Conservation (phyloP, 2,888 invertebrate species). For the Oligia fasciuncula region DNA sequence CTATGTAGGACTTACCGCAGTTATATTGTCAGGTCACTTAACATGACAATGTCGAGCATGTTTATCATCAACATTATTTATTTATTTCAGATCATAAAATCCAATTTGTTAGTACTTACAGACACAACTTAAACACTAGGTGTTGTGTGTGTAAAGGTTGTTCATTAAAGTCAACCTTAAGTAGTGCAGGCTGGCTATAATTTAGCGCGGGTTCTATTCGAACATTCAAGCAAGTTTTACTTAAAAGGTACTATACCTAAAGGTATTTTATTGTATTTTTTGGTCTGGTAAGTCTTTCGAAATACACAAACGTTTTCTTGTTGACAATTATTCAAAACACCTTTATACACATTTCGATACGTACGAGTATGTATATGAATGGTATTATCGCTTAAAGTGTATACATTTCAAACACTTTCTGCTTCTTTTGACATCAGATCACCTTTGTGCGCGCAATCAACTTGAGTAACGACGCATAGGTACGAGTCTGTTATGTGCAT, state of each 20-base stretch:
- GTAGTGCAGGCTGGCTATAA: too few relatives aligned
- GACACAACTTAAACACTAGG: too few relatives aligned
- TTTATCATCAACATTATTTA: too few relatives aligned
- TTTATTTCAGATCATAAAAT: too few relatives aligned
- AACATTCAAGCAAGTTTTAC: too few relatives aligned
- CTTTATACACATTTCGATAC: neutral
- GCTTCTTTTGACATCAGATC: constrained; percentile 44
- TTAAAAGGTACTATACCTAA: too few relatives aligned
- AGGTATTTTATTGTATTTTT: too few relatives aligned
- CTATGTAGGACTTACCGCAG: neutral
- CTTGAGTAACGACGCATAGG: constrained; percentile 27
- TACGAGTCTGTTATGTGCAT: neutral
- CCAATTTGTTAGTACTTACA: too few relatives aligned
- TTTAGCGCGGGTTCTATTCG: too few relatives aligned
- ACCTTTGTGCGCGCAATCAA: constrained; percentile 17
- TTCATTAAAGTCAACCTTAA: too few relatives aligned
- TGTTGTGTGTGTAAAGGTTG: too few relatives aligned
- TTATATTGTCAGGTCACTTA: neutral
- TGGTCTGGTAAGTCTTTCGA: neutral
- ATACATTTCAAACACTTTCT: constrained; percentile 16
- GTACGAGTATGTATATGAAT: neutral
- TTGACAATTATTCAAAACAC: neutral
- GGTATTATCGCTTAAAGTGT: constrained; percentile 17
- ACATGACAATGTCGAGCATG: too few relatives aligned
- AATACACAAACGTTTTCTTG: neutral